Evolutionary conservation across 1,140 invertebrate species (phyloP).

Genomic region (Anastrepha ludens): DNA sequence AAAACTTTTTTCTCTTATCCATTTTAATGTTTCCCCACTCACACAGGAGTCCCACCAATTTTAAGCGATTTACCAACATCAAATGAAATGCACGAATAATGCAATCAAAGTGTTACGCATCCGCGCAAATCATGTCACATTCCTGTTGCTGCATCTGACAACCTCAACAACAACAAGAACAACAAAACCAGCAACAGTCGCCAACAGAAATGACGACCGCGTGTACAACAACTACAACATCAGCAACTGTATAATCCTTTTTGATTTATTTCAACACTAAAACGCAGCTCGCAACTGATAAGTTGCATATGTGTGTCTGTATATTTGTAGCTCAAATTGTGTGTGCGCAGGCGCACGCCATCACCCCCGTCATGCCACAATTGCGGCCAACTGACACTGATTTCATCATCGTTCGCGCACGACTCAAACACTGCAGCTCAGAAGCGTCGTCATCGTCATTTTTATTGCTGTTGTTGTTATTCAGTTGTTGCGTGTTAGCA

Average conservation of each 20-base stretch:
- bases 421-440: background rate
- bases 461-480: background rate
- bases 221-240: background rate
- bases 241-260: background rate
- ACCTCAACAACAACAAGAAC: background rate
- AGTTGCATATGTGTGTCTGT: background rate
- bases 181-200: background rate
- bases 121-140: background rate
- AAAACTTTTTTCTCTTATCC: no score
- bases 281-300: background rate
- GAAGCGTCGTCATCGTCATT: background rate
- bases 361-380: background rate
- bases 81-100: no score
- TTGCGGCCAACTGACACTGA: background rate
- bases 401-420: conserved; percentile 36
- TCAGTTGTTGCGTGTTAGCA: conserved; percentile 9
- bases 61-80: no score
- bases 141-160: background rate
- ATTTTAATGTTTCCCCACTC: no score
- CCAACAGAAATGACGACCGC: background rate
- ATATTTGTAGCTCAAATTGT: background rate
- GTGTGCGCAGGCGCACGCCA: conserved; percentile 15
- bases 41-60: no score
- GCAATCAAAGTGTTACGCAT: conserved; percentile 13
- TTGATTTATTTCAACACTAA: background rate